Base-by-base conservation (phyloP, 2,113 vertebrate genomes). In the Epinephelus fuscoguttatus region DNA sequence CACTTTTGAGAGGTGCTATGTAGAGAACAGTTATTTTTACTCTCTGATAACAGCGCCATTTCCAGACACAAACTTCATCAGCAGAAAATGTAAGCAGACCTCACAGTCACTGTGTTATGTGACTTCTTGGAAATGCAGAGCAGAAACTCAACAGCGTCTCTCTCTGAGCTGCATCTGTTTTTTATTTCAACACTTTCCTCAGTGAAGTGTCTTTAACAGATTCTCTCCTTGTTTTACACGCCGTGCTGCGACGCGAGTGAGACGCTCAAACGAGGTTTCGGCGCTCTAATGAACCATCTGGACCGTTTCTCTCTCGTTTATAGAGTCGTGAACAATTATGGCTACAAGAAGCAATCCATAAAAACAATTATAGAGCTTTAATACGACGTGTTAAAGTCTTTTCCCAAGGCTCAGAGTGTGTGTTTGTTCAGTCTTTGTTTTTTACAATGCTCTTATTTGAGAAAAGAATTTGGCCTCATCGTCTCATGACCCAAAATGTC, bases 341-440 rank as follows among this genome's bases (percentile, higher is more conserved):
- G 85, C 81, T 84, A 53, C 76, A 86, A 83, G 84, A 70, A 79
- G 84, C 66, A 70, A 69, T 80, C 89, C 63, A 86, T 86, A 86
- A 86, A 86, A 87, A 80, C 62, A 42, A 84, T 87, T 82, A 82
- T 53, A 82, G 75, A 30, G 66, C 74, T 89, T 84, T 84, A 91
- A 85, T 56, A 60, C 49, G 37, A 61, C 0, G 55, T 59, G 82
- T 84, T 80, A 69, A 72, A 85, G 53, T 63, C 67, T 69, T 60
- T 74, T 79, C 76, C 69, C 78, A 80, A 62, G 71, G 63, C 11
- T 61, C 40, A 52, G 64, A 40, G 37, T 70, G 67, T 70, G 52
- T 70, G 71, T 56, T 37, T 37, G 33, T 37, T 37, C 33, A 37
- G 68, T 69, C 55, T 73, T 9, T 30, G 61, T 63, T 45, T 45